Base-by-base conservation (phyloP, 1,140 invertebrate genomes). In the Saccostrea glomerata region DNA sequence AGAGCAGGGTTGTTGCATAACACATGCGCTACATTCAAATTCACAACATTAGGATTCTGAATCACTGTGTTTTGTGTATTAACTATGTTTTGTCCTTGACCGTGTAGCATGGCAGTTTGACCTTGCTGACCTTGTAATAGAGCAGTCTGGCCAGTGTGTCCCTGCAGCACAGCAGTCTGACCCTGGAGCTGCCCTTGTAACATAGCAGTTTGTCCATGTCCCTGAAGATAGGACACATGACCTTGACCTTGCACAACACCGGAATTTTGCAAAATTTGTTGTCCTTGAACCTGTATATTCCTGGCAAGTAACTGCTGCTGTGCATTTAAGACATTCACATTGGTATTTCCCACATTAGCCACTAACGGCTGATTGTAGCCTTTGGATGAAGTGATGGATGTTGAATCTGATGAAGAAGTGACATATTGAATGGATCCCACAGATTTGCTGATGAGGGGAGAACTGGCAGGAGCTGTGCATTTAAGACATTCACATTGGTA, bases 31-130 rank as follows among this genome's bases (percentile, higher is more conserved):
- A 93, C 91, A 88, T 93, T 93, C 30, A 93, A 90, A 90, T 93
- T 93, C 77, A 93, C 93, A 70, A 93, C 91, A 90, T 93, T 93
- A 20, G 93, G 93, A 87, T 93, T 93, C 86, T 93, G 93, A 63
- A 93, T 93, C 5, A 93, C 92, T 20, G 93, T 91, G 85, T 93
- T 93, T 85, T 93, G 93, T 20, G 92, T 92, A 89, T 93, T 92
- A 0, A 93, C 93, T 60, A 92, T 90, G 84, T 92, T 92, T 82
- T 90, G 90, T 63, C 88, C 87, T 86, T 91, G 90, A 77, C 70
- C 25, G 2, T 77, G 70, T 36, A 77, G 30, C 70, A 77, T 86
- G 88, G 84, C 84, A 55, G 84, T 77, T 23, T 77, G 70, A 77
- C 70, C 70, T 36, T 77, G 70, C 25, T 77, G 70, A 63, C 89